Conservation (phyloP, 2,888 invertebrate species). For the Drosophila pseudotalamancana region DNA sequence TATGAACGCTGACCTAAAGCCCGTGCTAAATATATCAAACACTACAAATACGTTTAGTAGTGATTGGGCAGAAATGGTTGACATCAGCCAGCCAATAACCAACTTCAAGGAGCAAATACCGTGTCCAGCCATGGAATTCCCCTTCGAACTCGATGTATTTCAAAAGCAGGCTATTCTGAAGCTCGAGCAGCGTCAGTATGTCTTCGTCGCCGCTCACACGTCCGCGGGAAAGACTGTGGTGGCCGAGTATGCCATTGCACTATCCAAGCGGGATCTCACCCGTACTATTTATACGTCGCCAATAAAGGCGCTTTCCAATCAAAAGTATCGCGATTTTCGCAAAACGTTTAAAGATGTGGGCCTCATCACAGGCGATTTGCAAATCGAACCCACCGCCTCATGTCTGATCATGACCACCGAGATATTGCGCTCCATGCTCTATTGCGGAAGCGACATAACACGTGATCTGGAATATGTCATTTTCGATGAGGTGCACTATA, state of each 20-base stretch:
- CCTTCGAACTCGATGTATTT: constrained; percentile 97
- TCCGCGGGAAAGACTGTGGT: constrained; percentile 99
- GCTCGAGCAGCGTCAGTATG: constrained; percentile 96
- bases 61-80: constrained; percentile 95
- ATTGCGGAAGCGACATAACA: constrained; percentile 96
- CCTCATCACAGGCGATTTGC: constrained; percentile 96
- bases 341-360: constrained; percentile 96
- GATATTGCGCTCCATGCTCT: constrained; percentile 98
- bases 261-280: constrained; percentile 96
- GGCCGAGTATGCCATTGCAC: constrained; percentile 99
- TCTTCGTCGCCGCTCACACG: constrained; percentile 99
- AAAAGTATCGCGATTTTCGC: constrained; percentile 99
- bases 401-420: constrained; percentile 99
- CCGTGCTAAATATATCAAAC: constrained; percentile 89
- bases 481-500: constrained; percentile 99
- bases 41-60: constrained; percentile 84
- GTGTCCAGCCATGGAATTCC: constrained; percentile 92
- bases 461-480: constrained; percentile 99
- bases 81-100: constrained; percentile 91
- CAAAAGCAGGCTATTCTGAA: constrained; percentile 98
- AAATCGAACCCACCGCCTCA: constrained; percentile 96
- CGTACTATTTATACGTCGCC: constrained; percentile 98
- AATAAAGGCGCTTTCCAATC: constrained; percentile 99
- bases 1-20: constrained; percentile 85
- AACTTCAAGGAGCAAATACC: constrained; percentile 93